Evolutionary conservation across 2,797 vertebrate species (phyloP).

Genomic region (Choloepus didactylus): DNA sequence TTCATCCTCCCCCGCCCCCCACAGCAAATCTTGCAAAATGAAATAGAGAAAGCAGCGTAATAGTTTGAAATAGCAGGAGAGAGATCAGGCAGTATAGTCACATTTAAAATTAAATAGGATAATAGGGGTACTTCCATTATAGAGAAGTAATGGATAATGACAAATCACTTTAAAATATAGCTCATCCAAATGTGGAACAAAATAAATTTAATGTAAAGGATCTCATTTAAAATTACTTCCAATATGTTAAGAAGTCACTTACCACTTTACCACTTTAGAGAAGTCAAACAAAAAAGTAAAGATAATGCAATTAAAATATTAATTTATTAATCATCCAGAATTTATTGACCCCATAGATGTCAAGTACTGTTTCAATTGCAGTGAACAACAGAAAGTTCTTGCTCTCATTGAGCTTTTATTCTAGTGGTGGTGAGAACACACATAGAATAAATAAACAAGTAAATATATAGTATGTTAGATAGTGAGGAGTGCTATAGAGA

Average conservation of each 20-base stretch:
- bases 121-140: not conserved
- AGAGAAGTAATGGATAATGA: not conserved
- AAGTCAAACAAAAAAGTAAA: conserved; percentile 23
- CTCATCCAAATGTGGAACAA: not conserved
- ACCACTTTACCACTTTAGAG: not conserved
- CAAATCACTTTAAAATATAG: conserved; percentile 1
- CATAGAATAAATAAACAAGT: not conserved
- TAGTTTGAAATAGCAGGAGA: not conserved
- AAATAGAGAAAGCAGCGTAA: not conserved
- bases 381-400: not conserved
- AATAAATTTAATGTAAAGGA: not conserved
- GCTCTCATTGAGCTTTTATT: not conserved
- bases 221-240: conserved; percentile 9
- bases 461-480: not conserved
- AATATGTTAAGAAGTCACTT: not conserved
- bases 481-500: not conserved
- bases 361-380: not conserved
- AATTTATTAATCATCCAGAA: not conserved
- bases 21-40: not conserved
- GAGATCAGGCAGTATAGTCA: not conserved
- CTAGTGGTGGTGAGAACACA: not conserved
- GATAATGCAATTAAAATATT: conserved; percentile 22
- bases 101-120: conserved; percentile 5
- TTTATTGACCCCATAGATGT: not conserved
- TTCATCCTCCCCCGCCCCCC: not conserved